phyloP scores from a whole-genome alignment of 2,113 vertebrate genomes.

The Neoarius graeffei region DNA sequence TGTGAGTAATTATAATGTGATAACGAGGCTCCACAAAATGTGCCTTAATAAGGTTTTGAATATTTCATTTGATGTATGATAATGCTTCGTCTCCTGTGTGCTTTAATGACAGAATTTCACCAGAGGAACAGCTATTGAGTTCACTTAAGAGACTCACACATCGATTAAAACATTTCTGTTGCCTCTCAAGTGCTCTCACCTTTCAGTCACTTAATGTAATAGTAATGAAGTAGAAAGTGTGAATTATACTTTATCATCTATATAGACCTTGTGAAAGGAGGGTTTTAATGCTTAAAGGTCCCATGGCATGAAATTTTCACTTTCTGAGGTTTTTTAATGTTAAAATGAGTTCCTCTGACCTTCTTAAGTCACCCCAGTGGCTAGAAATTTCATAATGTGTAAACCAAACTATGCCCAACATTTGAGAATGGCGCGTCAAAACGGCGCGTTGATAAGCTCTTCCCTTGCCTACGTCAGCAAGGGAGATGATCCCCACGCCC shows the following conservation, averaged over 20 bases:
- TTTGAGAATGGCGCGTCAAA: too few relatives aligned
- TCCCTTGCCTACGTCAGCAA: too few relatives aligned
- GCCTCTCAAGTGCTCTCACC: constrained; percentile 2
- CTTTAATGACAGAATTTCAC: constrained; percentile 5
- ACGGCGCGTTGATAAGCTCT: too few relatives aligned
- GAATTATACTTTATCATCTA: constrained; percentile 12
- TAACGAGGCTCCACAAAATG: constrained; percentile 19
- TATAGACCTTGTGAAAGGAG: not conserved
- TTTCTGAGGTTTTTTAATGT: too few relatives aligned
- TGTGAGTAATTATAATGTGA: not conserved
- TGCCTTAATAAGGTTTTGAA: constrained; percentile 25
- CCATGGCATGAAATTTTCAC: too few relatives aligned
- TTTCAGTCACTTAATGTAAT: constrained; percentile 5
- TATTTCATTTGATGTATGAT: constrained; percentile 42
- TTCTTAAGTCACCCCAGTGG: too few relatives aligned
- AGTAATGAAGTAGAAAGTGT: constrained; percentile 24
- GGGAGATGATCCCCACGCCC: too few relatives aligned
- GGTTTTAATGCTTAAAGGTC: not conserved
- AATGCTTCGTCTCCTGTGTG: constrained; percentile 19
- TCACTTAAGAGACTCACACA: constrained; percentile 28
- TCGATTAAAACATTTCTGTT: constrained; percentile 30
- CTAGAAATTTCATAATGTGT: too few relatives aligned
- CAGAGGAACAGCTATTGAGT: constrained; percentile 8
- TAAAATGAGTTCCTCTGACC: too few relatives aligned
- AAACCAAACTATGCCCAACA: too few relatives aligned